Evolutionary conservation across 2,797 vertebrate genomes (phyloP), one percentile per base, ranked within the genome.

Genomic region (Tenualosa thibaudeaui): DNA sequence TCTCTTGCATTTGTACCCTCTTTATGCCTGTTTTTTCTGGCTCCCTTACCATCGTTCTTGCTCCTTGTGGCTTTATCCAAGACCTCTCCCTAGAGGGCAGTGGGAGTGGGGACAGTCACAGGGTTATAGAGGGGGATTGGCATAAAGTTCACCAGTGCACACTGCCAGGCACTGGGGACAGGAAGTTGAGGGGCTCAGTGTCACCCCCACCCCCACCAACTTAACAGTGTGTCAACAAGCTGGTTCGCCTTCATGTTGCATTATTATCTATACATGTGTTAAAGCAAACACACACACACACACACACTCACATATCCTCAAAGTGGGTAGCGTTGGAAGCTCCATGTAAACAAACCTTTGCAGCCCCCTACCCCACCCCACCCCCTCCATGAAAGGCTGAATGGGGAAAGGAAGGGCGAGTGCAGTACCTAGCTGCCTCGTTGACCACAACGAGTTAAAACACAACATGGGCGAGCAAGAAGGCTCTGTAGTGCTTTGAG

Each of bases 401-500:
- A 22, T 3, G 31, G 17, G 12, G n/a, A 22, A 19, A 13, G 31
- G 82, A 19, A 60, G 6, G 7, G 62, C 3, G 62, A 65, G 7
- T 26, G 17, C 3, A 26, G 12, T 3, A 46, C 13, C 31, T 49
- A 37, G 58, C 37, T 50, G 75, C 22, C 46, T 54, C 17, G 51
- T 81, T 37, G 83, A 82, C 71, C 85, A 85, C 82, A 88, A 88
- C n/a, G 81, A 15, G 85, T 91, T 87, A 84, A 90, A 87, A 85
- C 82, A 65, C 51, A 81, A 83, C 83, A 85, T 84, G 81, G 71
- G 85, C 85, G 83, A 89, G 89, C 60, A 78, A 83, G 82, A 78
- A 86, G 89, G 71, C 53, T 85, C 49, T 85, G 81, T 84, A 60
- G 89, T 88, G 89, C 93, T 94, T 94, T 94, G 93, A 93, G 94